Percentiles rank a stretch among this genome's conserved stretches.
These are phyloP conservation scores for Theonella swinhoei DNA, from an alignment of 37 sponge, comb jelly and placozoan species.

Conservation along the genomic window DNA sequence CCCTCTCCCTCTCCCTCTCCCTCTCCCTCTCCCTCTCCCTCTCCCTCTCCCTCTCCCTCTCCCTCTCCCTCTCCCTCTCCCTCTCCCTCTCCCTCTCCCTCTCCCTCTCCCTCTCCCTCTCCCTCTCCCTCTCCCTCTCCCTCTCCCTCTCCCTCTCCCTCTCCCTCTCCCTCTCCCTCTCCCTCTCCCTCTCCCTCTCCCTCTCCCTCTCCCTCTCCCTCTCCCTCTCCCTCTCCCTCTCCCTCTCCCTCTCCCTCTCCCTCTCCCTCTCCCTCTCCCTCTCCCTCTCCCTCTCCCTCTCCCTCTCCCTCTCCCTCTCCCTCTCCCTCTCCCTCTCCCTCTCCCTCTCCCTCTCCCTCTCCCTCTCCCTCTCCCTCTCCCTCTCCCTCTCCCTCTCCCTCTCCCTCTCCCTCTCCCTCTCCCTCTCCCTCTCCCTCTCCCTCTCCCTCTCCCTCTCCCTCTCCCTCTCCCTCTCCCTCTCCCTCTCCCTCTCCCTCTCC, in stretches of 20 bases:
- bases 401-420: conserved; percentile 21
- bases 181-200: conserved; percentile 31
- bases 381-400: conserved; percentile 3
- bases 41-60: conserved; percentile 21
- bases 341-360: conserved; percentile 20
- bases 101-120: conserved; percentile 37
- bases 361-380: neutral
- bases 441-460: conserved; percentile 21
- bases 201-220: neutral
- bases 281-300: conserved; percentile 11
- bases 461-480: conserved; percentile 32
- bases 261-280: conserved; percentile 20
- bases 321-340: conserved; percentile 18
- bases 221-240: conserved; percentile 19
- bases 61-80: conserved; percentile 18
- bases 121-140: conserved; percentile 34
- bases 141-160: conserved; percentile 37
- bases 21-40: conserved; percentile 21
- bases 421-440: conserved; percentile 18
- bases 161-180: conserved; percentile 34
- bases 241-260: no score
- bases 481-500: conserved; percentile 34
- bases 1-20: conserved; percentile 8
- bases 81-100: conserved; percentile 35
- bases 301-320: neutral